These are phyloP conservation scores for Synanthedon formicaeformis DNA, from an alignment of 2,888 invertebrate species.

Conservation along the genomic window DNA sequence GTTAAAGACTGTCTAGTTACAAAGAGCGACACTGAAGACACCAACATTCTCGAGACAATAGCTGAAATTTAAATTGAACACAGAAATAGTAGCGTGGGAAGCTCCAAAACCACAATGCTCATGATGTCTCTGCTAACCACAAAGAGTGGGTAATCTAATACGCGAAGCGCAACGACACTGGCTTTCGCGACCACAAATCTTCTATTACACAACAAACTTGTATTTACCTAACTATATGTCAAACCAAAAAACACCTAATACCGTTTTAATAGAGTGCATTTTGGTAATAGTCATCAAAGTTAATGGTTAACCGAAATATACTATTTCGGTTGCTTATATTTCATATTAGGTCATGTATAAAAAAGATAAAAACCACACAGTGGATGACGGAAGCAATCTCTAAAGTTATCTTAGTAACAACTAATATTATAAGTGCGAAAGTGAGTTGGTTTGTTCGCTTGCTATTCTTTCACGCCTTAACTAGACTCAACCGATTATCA, in stretches of 20 bases:
- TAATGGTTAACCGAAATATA: conserved; percentile 33
- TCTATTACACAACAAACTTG: conserved; percentile 45
- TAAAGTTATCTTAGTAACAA: no score
- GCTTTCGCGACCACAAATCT: conserved; percentile 62
- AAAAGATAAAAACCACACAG: conserved; percentile 21
- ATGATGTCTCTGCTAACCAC: conserved; percentile 60
- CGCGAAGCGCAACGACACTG: conserved; percentile 67
- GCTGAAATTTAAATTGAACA: conserved; percentile 29
- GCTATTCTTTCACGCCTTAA: no score
- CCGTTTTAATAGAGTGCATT: not conserved
- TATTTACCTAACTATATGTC: conserved; percentile 12
- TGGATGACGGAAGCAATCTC: no score
- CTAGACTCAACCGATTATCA: no score
- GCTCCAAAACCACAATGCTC: conserved; percentile 56
- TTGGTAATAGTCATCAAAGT: conserved; percentile 5
- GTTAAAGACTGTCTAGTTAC: not conserved
- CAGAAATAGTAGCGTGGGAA: conserved; percentile 53
- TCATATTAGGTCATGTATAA: conserved; percentile 41
- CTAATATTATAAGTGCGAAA: no score
- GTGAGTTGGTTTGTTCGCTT: no score
- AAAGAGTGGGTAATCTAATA: conserved; percentile 66
- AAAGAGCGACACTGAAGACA: not conserved
- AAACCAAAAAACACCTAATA: not conserved
- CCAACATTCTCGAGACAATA: conserved; percentile 25
- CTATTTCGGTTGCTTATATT: conserved; percentile 65